Evolutionary conservation across 2,888 invertebrate species (phyloP).

Genomic region (Cephus spinipes): DNA sequence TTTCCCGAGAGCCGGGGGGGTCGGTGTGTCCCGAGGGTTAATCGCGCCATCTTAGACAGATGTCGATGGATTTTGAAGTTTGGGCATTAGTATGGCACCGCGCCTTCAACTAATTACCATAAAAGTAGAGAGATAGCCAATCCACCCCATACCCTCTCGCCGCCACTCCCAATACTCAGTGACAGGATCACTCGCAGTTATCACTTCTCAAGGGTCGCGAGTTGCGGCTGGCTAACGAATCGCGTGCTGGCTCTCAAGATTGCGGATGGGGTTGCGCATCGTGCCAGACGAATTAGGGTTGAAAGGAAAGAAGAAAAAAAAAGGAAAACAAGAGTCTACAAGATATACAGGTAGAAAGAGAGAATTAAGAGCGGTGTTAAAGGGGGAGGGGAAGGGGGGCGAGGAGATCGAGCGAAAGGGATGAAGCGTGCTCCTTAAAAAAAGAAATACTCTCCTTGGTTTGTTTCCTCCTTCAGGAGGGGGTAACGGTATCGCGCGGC

Average conservation of each 20-base stretch:
- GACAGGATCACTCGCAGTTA: neutral
- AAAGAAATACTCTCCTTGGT: neutral
- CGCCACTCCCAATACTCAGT: neutral
- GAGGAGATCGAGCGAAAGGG: conserved; percentile 25
- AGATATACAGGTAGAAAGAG: conserved; percentile 19
- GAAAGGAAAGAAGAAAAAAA: neutral
- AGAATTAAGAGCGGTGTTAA: conserved; percentile 1
- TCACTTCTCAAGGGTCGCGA: neutral
- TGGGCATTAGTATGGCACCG: conserved; percentile 23
- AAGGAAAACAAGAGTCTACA: neutral
- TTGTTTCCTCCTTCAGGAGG: neutral
- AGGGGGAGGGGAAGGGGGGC: neutral
- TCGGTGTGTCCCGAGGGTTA: conserved; percentile 31
- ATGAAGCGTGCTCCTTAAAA: conserved; percentile 5
- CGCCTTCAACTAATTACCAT: neutral
- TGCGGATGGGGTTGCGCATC: conserved; percentile 32
- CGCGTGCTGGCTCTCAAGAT: neutral
- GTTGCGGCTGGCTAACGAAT: neutral
- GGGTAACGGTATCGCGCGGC: neutral
- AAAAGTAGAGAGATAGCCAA: neutral
- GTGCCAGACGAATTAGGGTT: conserved; percentile 21
- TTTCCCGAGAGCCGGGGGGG: conserved; percentile 15
- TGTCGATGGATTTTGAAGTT: conserved; percentile 40
- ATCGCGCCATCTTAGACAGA: conserved; percentile 47
- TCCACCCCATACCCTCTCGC: neutral